Base-by-base conservation (phyloP, 2,888 invertebrate genomes). In the Marronus borbonicus region DNA sequence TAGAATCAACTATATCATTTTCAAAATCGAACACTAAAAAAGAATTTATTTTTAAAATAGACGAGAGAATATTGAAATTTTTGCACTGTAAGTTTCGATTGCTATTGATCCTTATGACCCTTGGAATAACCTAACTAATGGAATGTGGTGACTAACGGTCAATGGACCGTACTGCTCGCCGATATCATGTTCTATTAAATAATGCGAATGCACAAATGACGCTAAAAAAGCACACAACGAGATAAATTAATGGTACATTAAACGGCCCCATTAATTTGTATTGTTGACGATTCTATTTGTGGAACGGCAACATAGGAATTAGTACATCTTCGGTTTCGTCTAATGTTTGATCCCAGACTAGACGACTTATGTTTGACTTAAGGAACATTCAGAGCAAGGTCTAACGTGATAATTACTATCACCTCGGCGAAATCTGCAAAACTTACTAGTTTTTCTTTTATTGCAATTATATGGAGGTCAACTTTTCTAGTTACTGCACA, bases 211-310 rank as follows among this genome's bases (percentile, higher is more conserved):
- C 24, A 58, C 44, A 24, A 36, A 49, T 28, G 60, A 44, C 55
- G 31, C 72, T 74, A 60, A 74, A 74, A 36, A 74, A 58, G 58
- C 36, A 10, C 24, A 60, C 72, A 60, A 60, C 24, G 72, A 60
- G 72, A 44, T 74, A 74, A 74, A 74, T 74, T 74, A 60, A 44
- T 74, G 60, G 28, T 58, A 62, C 28, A 74, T 74, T 74, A 74
- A 74, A 62, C 20, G 58, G 20, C 72, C 58, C 70, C 58, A 62
- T 74, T 60, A 74, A 74, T 74, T 74, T 62, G 58, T 60, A 58
- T 58, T 58, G 72, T 60, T 74, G 60, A 44, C 72, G 44, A 24
- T 74, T 74, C 72, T 74, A 74, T 74, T 74, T 74, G 49, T 74
- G 55, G 72, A 74, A 74, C 62, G 24, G 49, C 36, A 60, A 60